These are phyloP conservation scores for Dendroctonus ponderosae DNA, from an alignment of 1,140 invertebrate genomes.

Conservation along the genomic window DNA sequence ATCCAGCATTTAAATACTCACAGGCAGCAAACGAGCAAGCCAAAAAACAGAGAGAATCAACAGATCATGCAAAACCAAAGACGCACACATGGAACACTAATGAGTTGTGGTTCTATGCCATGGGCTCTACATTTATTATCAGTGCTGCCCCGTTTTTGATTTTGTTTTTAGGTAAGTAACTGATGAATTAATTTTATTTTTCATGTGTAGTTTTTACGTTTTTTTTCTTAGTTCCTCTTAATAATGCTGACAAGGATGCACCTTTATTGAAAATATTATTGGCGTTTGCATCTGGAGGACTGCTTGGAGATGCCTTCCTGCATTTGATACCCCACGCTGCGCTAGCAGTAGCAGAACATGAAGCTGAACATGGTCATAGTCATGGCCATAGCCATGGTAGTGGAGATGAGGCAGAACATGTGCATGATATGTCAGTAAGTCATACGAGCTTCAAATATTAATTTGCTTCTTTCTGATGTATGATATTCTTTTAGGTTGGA, in stretches of 20 bases:
- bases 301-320: conserved; percentile 94
- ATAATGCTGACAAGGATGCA: conserved; percentile 80
- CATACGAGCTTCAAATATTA: background rate
- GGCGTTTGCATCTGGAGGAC: conserved; percentile 91
- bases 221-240: conserved; percentile 76
- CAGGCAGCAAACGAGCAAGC: conserved; percentile 63
- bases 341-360: conserved; percentile 58
- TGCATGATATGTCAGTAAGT: conserved; percentile 51
- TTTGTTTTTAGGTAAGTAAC: conserved; percentile 60
- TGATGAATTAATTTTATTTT: background rate
- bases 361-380: conserved; percentile 56
- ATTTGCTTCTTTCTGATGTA: background rate
- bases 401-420: conserved; percentile 52
- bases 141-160: conserved; percentile 93
- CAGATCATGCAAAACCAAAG: conserved; percentile 46
- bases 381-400: conserved; percentile 56
- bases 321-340: conserved; percentile 96
- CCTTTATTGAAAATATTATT: conserved; percentile 85
- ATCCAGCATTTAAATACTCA: conserved; percentile 73
- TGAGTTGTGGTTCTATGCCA: conserved; percentile 76
- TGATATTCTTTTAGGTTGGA: conserved; percentile 54
- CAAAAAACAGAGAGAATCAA: conserved; percentile 34
- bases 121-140: conserved; percentile 87
- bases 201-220: background rate
- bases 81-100: conserved; percentile 43